phyloP scores from a whole-genome alignment of 64 coral and sea anemone genomes.

The Catalaphyllia jardinei region DNA sequence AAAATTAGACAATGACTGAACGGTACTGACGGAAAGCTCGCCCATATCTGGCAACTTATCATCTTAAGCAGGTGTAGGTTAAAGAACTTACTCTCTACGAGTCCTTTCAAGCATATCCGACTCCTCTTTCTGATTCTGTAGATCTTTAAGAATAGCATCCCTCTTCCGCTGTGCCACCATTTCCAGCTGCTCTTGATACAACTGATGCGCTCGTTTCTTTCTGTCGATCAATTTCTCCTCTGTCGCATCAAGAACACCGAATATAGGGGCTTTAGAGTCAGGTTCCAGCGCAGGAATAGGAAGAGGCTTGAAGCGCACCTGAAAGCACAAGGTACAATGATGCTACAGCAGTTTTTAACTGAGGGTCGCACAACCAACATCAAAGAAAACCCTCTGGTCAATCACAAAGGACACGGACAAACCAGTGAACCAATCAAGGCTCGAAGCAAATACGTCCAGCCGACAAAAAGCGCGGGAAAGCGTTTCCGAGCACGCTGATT shows the following conservation, averaged over 20 bases:
- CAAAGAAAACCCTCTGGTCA: too few relatives aligned
- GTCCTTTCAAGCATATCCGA: conserved; percentile 96
- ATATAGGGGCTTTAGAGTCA: conserved; percentile 90
- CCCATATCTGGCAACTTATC: neutral
- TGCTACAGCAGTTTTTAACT: neutral
- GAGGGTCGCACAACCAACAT: too few relatives aligned
- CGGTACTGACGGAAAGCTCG: too few relatives aligned
- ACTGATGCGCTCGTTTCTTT: conserved; percentile 68
- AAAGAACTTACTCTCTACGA: conserved; percentile 78
- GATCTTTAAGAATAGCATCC: conserved; percentile 83
- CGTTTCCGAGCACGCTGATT: too few relatives aligned
- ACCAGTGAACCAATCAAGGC: too few relatives aligned
- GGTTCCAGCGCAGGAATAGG: conserved; percentile 93
- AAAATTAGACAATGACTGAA: too few relatives aligned
- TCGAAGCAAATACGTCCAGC: too few relatives aligned
- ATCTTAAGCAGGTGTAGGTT: neutral
- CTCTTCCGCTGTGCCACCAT: conserved; percentile 98
- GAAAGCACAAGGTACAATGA: neutral
- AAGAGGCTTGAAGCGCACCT: conserved; percentile 92
- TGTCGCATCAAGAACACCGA: conserved; percentile 84
- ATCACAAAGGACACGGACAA: too few relatives aligned
- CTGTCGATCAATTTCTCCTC: conserved; percentile 87
- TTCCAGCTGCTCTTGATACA: conserved; percentile 93
- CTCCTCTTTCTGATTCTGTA: conserved; percentile 89
- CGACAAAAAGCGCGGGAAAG: too few relatives aligned